Base-by-base conservation (phyloP, 2,888 invertebrate genomes). In the Athalia rosae region DNA sequence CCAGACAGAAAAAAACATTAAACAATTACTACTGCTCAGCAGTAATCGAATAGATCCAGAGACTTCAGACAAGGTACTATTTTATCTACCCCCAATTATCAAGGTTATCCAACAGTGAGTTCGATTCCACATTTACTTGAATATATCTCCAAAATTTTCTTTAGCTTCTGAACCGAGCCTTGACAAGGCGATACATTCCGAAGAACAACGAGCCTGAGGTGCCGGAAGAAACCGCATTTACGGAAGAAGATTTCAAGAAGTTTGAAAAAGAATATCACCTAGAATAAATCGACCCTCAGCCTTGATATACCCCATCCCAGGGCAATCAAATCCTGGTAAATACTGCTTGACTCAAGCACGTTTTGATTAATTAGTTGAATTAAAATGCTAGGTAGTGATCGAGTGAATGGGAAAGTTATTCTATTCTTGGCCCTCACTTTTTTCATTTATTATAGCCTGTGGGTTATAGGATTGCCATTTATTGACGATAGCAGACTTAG, bases 381-480 rank as follows among this genome's bases (percentile, higher is more conserved):
- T 6, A 13, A 50, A 50, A 89, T 89, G 89, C 81, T 87, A n/a
- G 80, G 79, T 8, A 85, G 82, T 9, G 94, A 94, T 89, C 91
- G 92, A 59, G 88, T 91, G 80, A 87, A 92, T 78, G 95, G 95
- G 73, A 93, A 92, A 89, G 81, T 92, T 71, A 89, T 93, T 81
- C 90, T 95, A 82, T 90, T 91, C 79, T 82, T 91, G 4, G 92
- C 93, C 4, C 87, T 91, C 4, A 85, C 90, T 9, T 83, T 92
- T 76, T 94, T 94, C 83, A 81, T 92, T 0, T 91, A 94, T 83
- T 92, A 94, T 80, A 92, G 93, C 53, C 88, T 93, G 78, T 95
- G 95, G 95, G 90, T 94, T 15, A 92, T 94, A 78, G 92, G 93
- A 64, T 91, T 94, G 83, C 95, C 95, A 2, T 94, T 95, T 84